Conservation (phyloP, 64 coral and sea anemone species). For the Pachyseris speciosa region DNA sequence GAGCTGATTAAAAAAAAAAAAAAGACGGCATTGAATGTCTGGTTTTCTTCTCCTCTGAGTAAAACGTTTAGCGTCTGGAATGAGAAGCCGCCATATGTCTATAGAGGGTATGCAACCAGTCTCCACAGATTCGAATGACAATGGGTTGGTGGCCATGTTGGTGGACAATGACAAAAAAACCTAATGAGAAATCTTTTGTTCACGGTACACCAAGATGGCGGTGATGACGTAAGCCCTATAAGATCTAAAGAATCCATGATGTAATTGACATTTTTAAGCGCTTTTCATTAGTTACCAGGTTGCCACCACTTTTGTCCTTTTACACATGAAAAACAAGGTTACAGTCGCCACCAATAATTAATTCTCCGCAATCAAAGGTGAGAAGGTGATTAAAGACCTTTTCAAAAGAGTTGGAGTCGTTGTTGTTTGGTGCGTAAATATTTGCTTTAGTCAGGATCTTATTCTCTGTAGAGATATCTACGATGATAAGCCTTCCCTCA, state of each 20-base stretch:
- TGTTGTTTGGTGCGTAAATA: neutral
- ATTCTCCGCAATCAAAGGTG: constrained; percentile 8
- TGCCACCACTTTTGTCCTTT: neutral
- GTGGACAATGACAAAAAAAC: too few relatives aligned
- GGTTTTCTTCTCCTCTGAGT: neutral
- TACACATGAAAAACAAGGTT: constrained; percentile 4
- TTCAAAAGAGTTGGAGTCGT: neutral
- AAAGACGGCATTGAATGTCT: constrained; percentile 2
- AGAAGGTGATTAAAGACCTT: neutral
- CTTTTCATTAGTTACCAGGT: neutral
- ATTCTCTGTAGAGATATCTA: neutral
- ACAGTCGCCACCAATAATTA: neutral
- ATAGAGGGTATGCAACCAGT: too few relatives aligned
- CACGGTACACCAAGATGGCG: too few relatives aligned
- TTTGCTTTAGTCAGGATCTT: neutral
- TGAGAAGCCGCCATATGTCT: neutral
- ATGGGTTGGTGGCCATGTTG: too few relatives aligned
- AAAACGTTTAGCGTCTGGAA: neutral
- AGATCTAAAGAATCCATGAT: neutral
- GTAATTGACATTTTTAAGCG: neutral
- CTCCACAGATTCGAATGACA: too few relatives aligned
- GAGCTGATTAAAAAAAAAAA: constrained; percentile 12
- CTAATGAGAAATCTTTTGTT: too few relatives aligned
- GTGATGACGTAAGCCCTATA: too few relatives aligned
- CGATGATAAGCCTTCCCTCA: constrained; percentile 4